phyloP scores from a whole-genome alignment of 2,113 vertebrate species.

The Sus scrofa region T2T-Sscrofa CM000826.6:96805001-96805500 shows the following conservation, averaged over 20 bases:
- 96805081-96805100: neutral
- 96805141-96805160: slow-evolving; percentile 44
- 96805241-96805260: slow-evolving; percentile 11
- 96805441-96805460: neutral
- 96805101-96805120: neutral
- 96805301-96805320: neutral
- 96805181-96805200: slow-evolving; percentile 5
- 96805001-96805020: neutral
- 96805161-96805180: neutral
- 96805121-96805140: slow-evolving; percentile 36
- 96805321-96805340: slow-evolving; percentile 5
- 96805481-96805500: slow-evolving; percentile 31
- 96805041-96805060: neutral
- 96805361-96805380: neutral
- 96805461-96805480: neutral
- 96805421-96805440: neutral
- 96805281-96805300: neutral
- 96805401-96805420: neutral
- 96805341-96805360: neutral
- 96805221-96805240: neutral
- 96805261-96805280: neutral
- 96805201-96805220: neutral
- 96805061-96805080: too few relatives aligned
- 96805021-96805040: neutral
- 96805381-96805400: neutral